Evolutionary conservation across 2,797 vertebrate species (phyloP).

Genomic region (Myotis pilosus): DNA sequence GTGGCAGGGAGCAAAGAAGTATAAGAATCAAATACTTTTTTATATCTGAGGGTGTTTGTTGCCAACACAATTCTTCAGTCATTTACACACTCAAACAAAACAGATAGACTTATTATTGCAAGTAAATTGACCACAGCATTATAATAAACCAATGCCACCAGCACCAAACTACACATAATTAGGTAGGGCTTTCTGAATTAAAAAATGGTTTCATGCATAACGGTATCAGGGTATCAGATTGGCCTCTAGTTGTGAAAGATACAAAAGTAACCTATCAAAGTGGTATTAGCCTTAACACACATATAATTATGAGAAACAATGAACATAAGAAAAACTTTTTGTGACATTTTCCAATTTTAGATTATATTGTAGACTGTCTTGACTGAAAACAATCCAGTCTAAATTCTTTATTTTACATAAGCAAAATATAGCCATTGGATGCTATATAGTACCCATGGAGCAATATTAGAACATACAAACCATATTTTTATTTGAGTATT

Average conservation of each 20-base stretch:
- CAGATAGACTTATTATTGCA: neutral
- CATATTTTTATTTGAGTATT: neutral
- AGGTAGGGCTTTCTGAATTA: neutral
- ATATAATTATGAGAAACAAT: neutral
- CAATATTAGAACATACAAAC: neutral
- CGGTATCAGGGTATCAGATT: neutral
- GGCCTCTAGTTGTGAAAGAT: slow-evolving; percentile 6
- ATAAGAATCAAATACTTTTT: neutral
- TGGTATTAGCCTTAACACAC: neutral
- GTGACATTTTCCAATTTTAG: neutral
- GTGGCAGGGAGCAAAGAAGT: neutral
- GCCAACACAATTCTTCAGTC: neutral
- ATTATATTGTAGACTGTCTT: neutral
- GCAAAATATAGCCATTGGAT: neutral
- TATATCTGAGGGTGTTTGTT: neutral
- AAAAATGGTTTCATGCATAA: neutral
- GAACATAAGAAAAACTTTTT: neutral
- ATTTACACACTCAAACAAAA: neutral
- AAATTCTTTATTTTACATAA: neutral
- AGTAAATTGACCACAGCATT: neutral
- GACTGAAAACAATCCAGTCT: neutral
- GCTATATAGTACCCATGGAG: neutral
- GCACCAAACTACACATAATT: neutral
- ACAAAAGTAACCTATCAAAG: neutral
- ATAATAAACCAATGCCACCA: neutral